These are phyloP conservation scores for Brenthis ino DNA, from an alignment of 2,888 invertebrate species.

Conservation along the genomic window DNA sequence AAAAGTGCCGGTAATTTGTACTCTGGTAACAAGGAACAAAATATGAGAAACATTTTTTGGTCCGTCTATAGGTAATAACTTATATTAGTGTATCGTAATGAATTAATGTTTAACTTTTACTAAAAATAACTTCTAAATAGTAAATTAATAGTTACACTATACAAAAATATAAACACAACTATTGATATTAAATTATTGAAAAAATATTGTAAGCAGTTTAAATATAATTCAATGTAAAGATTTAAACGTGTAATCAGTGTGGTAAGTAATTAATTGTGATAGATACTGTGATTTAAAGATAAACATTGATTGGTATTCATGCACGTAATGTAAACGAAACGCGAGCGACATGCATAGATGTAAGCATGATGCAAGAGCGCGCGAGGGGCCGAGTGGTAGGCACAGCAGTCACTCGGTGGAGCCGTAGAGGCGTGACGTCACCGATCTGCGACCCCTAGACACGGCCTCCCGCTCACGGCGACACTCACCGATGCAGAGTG, in stretches of 20 bases:
- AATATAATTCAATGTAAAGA: neutral
- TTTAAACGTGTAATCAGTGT: neutral
- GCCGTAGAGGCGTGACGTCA: slow-evolving; percentile 64
- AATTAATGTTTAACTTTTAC: too few relatives aligned
- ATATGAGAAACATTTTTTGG: too few relatives aligned
- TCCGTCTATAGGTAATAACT: too few relatives aligned
- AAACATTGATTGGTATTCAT: slow-evolving; percentile 29
- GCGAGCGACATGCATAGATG: slow-evolving; percentile 42
- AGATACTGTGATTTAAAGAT: slow-evolving; percentile 11
- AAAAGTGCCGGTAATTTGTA: too few relatives aligned
- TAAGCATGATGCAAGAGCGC: slow-evolving; percentile 56
- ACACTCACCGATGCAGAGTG: slow-evolving; percentile 73
- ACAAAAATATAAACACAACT: neutral
- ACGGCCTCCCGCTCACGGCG: slow-evolving; percentile 54
- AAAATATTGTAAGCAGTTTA: neutral
- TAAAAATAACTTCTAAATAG: too few relatives aligned
- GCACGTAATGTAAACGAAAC: slow-evolving; percentile 44
- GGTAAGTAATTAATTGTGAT: slow-evolving; percentile 5
- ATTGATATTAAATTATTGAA: neutral
- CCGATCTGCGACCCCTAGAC: slow-evolving; percentile 52
- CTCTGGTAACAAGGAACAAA: too few relatives aligned
- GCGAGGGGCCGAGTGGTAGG: slow-evolving; percentile 52
- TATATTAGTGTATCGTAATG: too few relatives aligned
- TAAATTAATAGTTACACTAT: too few relatives aligned
- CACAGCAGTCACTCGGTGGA: slow-evolving; percentile 36